Evolutionary conservation across 2,888 invertebrate species (phyloP).

Genomic region (Drosophila atripex): DNA sequence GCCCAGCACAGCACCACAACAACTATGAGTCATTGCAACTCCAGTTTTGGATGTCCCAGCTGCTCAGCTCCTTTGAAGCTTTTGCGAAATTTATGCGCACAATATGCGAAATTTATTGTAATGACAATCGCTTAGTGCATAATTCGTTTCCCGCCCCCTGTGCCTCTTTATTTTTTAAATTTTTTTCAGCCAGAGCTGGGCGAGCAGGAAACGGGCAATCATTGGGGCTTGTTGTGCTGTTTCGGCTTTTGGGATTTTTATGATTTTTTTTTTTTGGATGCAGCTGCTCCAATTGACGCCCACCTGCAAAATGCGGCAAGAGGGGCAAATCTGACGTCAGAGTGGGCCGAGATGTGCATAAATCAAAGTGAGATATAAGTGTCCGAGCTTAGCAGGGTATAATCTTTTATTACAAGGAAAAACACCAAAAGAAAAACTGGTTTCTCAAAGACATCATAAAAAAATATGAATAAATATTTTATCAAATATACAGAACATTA

Average conservation of each 20-base stretch:
- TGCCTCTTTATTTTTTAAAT: background rate
- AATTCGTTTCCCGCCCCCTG: conserved; percentile 54
- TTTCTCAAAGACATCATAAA: background rate
- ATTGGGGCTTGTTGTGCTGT: conserved; percentile 53
- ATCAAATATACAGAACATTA: background rate
- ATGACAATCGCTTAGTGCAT: conserved; percentile 77
- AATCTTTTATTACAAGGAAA: conserved; percentile 1
- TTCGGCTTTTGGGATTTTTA: conserved; percentile 25
- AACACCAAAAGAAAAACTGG: background rate
- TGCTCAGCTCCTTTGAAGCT: conserved; percentile 72
- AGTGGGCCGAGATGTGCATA: conserved; percentile 42
- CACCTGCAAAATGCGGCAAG: conserved; percentile 44
- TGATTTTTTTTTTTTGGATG: conserved; percentile 15
- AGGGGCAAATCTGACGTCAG: conserved; percentile 31
- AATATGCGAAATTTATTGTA: conserved; percentile 78
- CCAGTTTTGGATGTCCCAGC: conserved; percentile 71
- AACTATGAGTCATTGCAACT: conserved; percentile 62
- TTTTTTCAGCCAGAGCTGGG: conserved; percentile 6
- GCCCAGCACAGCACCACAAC: conserved; percentile 11
- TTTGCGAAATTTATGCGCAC: conserved; percentile 76
- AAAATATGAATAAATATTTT: background rate
- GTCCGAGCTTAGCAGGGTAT: conserved; percentile 7
- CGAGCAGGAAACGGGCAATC: conserved; percentile 76
- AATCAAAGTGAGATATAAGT: conserved; percentile 37
- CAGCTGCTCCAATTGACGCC: conserved; percentile 77